These are phyloP conservation scores for Aldabrachelys gigantea DNA, from an alignment of 2,113 vertebrate species.

Conservation along the genomic window DNA sequence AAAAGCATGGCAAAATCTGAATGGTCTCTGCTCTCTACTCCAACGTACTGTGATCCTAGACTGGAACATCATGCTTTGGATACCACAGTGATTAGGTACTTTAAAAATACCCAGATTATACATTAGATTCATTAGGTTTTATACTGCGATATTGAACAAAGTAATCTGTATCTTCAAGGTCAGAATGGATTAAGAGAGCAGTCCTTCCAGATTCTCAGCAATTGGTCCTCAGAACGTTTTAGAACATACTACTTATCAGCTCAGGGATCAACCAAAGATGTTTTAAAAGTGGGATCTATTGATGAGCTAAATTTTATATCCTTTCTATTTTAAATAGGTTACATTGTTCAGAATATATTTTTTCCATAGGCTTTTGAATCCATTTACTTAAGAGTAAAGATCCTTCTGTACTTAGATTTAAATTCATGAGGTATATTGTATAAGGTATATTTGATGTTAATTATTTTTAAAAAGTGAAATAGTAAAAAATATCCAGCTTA, in stretches of 20 bases:
- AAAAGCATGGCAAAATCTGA: accelerated
- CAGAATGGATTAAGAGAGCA: not conserved
- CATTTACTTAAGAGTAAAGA: not conserved
- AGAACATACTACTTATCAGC: not conserved
- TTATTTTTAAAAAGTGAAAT: not conserved
- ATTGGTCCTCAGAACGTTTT: not conserved
- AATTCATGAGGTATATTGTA: not conserved
- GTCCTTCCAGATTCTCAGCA: not conserved
- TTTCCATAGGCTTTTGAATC: not conserved
- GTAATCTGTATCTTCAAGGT: not conserved
- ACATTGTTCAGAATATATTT: not conserved
- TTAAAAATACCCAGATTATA: not conserved
- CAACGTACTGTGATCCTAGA: not conserved
- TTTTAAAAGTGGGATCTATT: not conserved
- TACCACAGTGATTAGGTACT: not conserved
- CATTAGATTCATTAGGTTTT: not conserved
- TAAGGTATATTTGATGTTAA: not conserved
- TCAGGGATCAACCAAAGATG: not conserved
- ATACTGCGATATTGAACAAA: not conserved
- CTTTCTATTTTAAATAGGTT: not conserved
- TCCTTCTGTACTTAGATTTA: not conserved
- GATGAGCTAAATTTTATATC: not conserved
- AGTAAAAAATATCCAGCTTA: not conserved
- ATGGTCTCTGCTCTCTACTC: no score
- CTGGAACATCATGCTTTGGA: not conserved